Percentiles rank a stretch among this genome's conserved stretches.
These are phyloP conservation scores for Anodontia alba DNA, from an alignment of 2,888 invertebrate genomes.

Conservation along the genomic window DNA sequence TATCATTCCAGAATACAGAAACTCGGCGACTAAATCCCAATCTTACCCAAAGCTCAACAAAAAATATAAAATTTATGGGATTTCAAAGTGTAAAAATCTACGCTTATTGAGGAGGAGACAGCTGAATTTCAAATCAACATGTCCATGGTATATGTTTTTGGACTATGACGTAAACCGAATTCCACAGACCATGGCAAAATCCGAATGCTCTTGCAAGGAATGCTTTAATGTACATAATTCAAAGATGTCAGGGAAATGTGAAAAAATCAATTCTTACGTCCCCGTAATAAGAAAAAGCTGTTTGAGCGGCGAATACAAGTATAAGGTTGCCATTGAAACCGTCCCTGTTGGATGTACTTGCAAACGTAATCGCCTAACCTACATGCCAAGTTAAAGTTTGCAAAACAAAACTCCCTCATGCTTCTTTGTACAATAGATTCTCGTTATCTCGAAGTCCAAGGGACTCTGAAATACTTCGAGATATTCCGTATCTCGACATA, in stretches of 20 bases:
- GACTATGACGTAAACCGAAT: slow-evolving; percentile 2
- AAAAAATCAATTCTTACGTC: background rate
- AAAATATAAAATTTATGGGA: background rate
- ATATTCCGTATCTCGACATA: too few species aligned
- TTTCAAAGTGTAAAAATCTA: background rate
- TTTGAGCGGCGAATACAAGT: slow-evolving; percentile 15
- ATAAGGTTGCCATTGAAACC: slow-evolving; percentile 22
- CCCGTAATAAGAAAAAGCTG: background rate
- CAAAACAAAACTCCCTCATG: too few species aligned
- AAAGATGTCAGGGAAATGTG: background rate
- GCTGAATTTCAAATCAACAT: background rate
- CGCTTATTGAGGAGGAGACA: background rate
- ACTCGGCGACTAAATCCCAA: background rate
- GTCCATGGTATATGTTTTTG: background rate
- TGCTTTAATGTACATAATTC: background rate
- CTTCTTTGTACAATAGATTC: too few species aligned
- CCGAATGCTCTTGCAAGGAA: background rate
- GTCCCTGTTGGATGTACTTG: slow-evolving; percentile 40
- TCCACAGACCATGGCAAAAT: background rate
- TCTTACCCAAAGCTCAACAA: background rate
- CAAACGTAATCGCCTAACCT: background rate
- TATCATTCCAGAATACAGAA: background rate
- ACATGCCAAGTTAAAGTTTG: too few species aligned
- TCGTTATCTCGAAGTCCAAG: too few species aligned
- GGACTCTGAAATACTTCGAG: too few species aligned